phyloP scores from a whole-genome alignment of 2,797 vertebrate species.

The Erpetoichthys calabaricus region DNA sequence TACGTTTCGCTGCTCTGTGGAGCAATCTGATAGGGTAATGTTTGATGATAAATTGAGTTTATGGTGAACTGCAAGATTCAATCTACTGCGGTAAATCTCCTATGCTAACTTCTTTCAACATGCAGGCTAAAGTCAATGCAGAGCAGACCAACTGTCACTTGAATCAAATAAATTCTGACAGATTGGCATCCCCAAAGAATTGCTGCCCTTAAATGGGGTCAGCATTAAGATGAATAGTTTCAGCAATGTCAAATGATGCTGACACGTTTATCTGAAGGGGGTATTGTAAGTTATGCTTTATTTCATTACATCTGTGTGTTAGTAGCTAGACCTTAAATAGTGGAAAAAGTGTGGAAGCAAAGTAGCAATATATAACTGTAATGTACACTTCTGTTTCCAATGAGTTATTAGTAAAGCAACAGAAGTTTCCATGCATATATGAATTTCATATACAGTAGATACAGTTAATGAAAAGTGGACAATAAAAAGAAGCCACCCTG shows the following conservation, averaged over 20 bases:
- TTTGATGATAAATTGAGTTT: constrained; percentile 62
- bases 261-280: constrained; percentile 24
- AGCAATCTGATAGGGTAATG: constrained; percentile 51
- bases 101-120: constrained; percentile 44
- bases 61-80: constrained; percentile 53
- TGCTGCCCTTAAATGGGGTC: constrained; percentile 44
- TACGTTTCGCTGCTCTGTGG: constrained; percentile 35
- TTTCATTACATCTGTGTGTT: not conserved
- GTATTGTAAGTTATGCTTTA: not conserved
- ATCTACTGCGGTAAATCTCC: constrained; percentile 56
- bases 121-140: constrained; percentile 26
- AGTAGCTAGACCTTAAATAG: not conserved
- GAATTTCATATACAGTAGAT: too few relatives aligned
- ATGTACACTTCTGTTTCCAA: too few relatives aligned
- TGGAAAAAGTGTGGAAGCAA: too few relatives aligned
- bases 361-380: too few relatives aligned
- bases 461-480: too few relatives aligned
- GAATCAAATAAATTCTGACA: constrained; percentile 58
- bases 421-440: too few relatives aligned
- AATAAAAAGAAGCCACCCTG: too few relatives aligned
- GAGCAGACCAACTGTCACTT: constrained; percentile 46
- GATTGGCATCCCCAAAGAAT: constrained; percentile 39
- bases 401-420: too few relatives aligned
- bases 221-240: constrained; percentile 29
- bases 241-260: not conserved